These are phyloP conservation scores for Suncus etruscus DNA, from an alignment of 2,113 vertebrate genomes.

Conservation along the genomic window DNA sequence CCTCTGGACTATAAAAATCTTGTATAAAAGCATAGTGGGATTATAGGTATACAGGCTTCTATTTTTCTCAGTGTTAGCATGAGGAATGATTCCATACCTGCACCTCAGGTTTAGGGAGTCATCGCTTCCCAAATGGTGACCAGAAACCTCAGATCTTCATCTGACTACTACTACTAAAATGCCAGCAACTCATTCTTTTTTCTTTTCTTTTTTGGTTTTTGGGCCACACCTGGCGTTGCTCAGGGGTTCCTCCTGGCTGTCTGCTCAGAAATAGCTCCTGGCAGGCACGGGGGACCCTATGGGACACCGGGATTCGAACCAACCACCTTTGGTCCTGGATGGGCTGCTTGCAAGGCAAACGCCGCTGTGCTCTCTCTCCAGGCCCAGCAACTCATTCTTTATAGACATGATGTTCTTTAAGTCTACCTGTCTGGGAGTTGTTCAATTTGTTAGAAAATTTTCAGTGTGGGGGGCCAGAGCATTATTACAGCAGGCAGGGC, in stretches of 20 bases:
- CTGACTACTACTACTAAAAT: background rate
- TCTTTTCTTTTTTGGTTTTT: too few relatives aligned
- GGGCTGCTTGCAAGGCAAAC: too few relatives aligned
- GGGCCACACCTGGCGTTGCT: too few relatives aligned
- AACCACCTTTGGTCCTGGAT: too few relatives aligned
- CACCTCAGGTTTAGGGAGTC: constrained; percentile 3
- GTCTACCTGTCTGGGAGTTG: background rate
- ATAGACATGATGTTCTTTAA: background rate
- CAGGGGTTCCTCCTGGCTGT: too few relatives aligned
- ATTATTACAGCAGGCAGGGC: too few relatives aligned
- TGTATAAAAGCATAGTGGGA: background rate
- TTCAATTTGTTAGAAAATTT: constrained; percentile 50
- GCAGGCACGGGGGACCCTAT: too few relatives aligned
- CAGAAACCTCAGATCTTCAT: background rate
- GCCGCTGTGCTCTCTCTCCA: too few relatives aligned
- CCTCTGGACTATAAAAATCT: too few relatives aligned
- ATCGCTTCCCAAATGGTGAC: background rate
- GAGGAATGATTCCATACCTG: background rate
- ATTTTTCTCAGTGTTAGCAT: constrained; percentile 7
- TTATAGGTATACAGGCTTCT: constrained; percentile 22
- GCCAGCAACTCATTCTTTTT: background rate
- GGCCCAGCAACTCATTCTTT: constrained; percentile 15
- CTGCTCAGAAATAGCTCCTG: too few relatives aligned
- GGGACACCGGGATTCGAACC: too few relatives aligned
- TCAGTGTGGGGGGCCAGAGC: background rate